Evolutionary conservation across 2,888 invertebrate genomes (phyloP), one percentile per base, ranked within the genome.

Genomic region (Spialia ferax): DNA sequence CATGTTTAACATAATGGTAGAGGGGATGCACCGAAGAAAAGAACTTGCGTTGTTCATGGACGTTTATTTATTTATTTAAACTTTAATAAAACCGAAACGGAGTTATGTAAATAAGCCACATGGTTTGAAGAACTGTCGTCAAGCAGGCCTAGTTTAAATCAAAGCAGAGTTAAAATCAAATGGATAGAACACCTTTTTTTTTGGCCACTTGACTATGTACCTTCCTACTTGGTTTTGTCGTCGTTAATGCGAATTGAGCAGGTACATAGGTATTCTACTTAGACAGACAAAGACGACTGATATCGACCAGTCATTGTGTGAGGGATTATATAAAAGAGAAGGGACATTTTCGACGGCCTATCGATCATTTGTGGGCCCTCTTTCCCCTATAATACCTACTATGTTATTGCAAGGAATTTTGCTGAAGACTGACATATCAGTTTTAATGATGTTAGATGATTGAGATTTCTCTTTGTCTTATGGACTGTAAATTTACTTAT

Each of bases 301-400:
- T 57, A 57, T 38, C 38, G 62, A 54, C 38, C 62, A 38, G 23
- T 42, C 38, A 57, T 22, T 22, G 52, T 22, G 62, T 23, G 62
- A 22, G 52, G 35, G 62, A 54, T 56, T 56, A 32, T 22, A 18
- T 20, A 55, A 35, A 56, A 56, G 56, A n/a, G 42, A 42, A 42
- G 13, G 20, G 62, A 63, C 42, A 15, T 54, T 62, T 54, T 54
- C 50, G 42, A 35, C 15, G 52, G 54, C 35, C 38, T 42, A 63
- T 63, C 63, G 38, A 63, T 63, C 63, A 62, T 54, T 6, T 26
- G 5, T 63, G 23, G 38, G 42, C 54, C 54, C 63, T 63, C 54
- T 42, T 54, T 54, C 11, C 26, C n/a, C n/a, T 42, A 11, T 42
- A 42, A 42, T 42, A 15, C n/a, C n/a, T n/a, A n/a, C n/a, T n/a